Evolutionary conservation across 2,113 vertebrate species (phyloP), one percentile per base, ranked within the genome.

Genomic region (Girardinichthys multiradiatus): DNA sequence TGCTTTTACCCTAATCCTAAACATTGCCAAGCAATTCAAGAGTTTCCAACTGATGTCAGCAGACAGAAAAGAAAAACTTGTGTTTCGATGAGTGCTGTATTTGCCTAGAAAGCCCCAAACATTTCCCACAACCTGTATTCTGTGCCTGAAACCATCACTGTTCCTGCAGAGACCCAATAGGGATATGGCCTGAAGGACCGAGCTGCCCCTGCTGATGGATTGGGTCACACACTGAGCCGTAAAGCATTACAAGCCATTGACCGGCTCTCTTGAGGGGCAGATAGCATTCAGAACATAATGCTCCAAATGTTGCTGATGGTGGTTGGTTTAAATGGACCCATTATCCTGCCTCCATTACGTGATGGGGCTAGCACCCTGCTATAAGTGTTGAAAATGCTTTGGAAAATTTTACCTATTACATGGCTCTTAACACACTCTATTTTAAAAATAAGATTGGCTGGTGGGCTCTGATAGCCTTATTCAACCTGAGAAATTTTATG

Each of bases 221-320:
- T 58, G 24, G 62, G 63, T 74, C 62, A 62, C 80, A 75, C 62
- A 19, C 45, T 68, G 72, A 57, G 58, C 45, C 28, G 33, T 71
- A 80, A 87, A 89, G 64, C 76, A 66, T 70, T 3, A 39, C 21
- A 3, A 65, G 64, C 35, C 70, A 89, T 78, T 39, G 85, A 86
- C 81, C 29, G 27, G 65, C 77, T 4, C 60, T 73, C 62, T 77
- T 21, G 2, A 24, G 51, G 60, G 72, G 61, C 61, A 69, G 61
- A 85, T 74, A 80, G 75, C 64, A 68, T 37, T 68, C 67, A 31
- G 76, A 67, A 72, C 51, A 72, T 82, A 82, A 75, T 76, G 78
- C 48, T 57, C 14, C 35, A 82, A n/a, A 63, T 78, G 71, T 54
- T 80, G 81, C 75, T 74, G 64, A 76, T 81, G 70, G 42, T 63